These are phyloP conservation scores for Lissonota sp. DNA, from an alignment of 2,888 invertebrate species.

Conservation along the genomic window DNA sequence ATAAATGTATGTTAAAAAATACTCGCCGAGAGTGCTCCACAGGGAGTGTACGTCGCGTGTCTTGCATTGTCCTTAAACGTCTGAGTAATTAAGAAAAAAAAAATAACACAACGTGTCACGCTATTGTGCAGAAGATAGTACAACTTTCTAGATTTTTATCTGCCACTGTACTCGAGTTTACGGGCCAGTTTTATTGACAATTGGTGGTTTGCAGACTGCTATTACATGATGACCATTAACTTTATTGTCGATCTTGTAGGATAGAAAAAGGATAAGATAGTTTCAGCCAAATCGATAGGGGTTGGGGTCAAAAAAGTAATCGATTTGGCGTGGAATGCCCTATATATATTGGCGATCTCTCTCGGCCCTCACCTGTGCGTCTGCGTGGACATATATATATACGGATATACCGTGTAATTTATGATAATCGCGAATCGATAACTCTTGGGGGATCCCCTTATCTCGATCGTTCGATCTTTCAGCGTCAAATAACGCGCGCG, in stretches of 20 bases:
- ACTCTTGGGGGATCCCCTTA: slow-evolving; percentile 65
- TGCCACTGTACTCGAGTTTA: neutral
- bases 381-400: slow-evolving; percentile 22
- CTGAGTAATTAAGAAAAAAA: slow-evolving; percentile 31
- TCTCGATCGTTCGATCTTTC: slow-evolving; percentile 70
- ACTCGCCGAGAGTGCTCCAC: slow-evolving; percentile 5
- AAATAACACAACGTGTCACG: slow-evolving; percentile 6
- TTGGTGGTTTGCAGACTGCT: neutral
- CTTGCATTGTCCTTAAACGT: slow-evolving; percentile 33
- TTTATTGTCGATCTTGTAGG: too few relatives aligned
- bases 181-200: neutral
- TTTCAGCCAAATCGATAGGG: too few relatives aligned
- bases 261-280: too few relatives aligned
- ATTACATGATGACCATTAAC: too few relatives aligned
- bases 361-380: slow-evolving; percentile 38
- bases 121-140: neutral
- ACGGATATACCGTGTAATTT: slow-evolving; percentile 71
- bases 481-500: slow-evolving; percentile 68
- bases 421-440: slow-evolving; percentile 78
- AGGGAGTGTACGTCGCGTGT: slow-evolving; percentile 26
- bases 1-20: slow-evolving; percentile 24
- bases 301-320: too few relatives aligned
- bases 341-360: too few relatives aligned
- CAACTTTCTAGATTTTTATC: neutral
- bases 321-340: too few relatives aligned